Base-by-base conservation (phyloP, 2,113 vertebrate species). In the Python bivittatus region DNA sequence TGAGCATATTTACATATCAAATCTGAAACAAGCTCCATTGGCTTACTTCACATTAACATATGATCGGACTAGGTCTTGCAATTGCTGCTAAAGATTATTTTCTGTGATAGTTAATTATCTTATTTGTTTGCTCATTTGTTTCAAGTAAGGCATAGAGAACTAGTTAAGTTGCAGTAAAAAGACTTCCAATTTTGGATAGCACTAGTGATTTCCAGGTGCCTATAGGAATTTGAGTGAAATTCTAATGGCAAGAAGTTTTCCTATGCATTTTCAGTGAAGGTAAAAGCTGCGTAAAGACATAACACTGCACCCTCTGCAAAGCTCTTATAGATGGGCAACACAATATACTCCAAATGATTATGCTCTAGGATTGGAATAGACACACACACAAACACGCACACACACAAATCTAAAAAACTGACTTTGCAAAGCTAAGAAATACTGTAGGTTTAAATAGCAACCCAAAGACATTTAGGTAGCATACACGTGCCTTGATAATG, bases 381-480 rank as follows among this genome's bases (percentile, higher is more conserved):
- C 44, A 48, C 44, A 48, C 44, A 48, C 44, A 48, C 44, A 48
- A 2, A 48, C 44, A 48, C 48, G 7, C 48, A 2, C 48, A 2
- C 48, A 2, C 48, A 2, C 33, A 38, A 20, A 72, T 58, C 25
- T 56, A 90, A 27, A 25, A 90, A 23, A 85, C 42, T 94, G 95
- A 91, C 89, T 92, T 94, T 92, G 93, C 54, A 56, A 22, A 84
- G 27, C 44, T 68, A 88, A 94, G 93, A 88, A 92, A 89, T 84
- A 58, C 61, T 92, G 68, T 79, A 90, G 2, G 92, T 96, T 86
- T 72, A 88, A 92, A 90, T 95, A 3, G 4, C 33, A 94, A 92
- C 72, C 42, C 79, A 92, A 92, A 92, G 93, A 96, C 94, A 95
- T 97, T 96, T 96, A 93, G 90, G 89, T 95, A 13, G 6, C 29